Conservation (phyloP, 2,113 vertebrate species). For the Oncorhynchus kisutch region DNA sequence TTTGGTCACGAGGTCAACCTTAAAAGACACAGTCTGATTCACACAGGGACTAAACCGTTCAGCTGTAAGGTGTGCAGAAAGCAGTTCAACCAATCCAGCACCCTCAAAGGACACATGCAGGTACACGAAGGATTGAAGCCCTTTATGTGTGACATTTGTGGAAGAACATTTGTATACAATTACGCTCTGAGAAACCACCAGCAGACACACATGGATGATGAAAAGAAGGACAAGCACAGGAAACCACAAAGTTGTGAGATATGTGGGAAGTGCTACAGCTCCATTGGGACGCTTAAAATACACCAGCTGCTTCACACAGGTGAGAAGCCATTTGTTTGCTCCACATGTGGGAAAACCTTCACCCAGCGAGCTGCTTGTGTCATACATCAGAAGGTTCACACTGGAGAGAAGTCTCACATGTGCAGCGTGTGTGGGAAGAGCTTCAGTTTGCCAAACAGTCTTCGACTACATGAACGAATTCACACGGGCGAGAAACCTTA, state of each 20-base stretch:
- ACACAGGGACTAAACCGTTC: conserved; percentile 45
- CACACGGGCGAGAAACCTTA: conserved; percentile 34
- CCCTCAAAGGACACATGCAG: conserved; percentile 35
- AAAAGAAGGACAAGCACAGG: not conserved
- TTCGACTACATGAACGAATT: conserved; percentile 18
- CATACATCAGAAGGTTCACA: conserved; percentile 53
- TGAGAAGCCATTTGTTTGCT: conserved; percentile 31
- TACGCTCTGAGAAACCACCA: conserved; percentile 7
- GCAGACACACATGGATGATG: not conserved
- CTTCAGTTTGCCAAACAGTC: conserved; percentile 24
- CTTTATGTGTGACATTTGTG: conserved; percentile 11
- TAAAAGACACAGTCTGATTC: conserved; percentile 39
- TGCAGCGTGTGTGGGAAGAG: conserved; percentile 55
- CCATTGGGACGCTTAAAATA: conserved; percentile 25
- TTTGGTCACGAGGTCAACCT: conserved; percentile 41
- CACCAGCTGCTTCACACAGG: conserved; percentile 38
- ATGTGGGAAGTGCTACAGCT: conserved; percentile 41
- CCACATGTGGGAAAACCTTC: conserved; percentile 35
- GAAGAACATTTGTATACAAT: conserved; percentile 1
- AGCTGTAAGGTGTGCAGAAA: conserved; percentile 37
- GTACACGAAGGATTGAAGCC: not conserved
- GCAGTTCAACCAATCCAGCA: conserved; percentile 44
- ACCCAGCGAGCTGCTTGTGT: conserved; percentile 39
- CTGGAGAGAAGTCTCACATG: conserved; percentile 49
- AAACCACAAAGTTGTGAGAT: conserved; percentile 35